Evolutionary conservation across 2,888 invertebrate species (phyloP).

Genomic region (Clivina fossor): DNA sequence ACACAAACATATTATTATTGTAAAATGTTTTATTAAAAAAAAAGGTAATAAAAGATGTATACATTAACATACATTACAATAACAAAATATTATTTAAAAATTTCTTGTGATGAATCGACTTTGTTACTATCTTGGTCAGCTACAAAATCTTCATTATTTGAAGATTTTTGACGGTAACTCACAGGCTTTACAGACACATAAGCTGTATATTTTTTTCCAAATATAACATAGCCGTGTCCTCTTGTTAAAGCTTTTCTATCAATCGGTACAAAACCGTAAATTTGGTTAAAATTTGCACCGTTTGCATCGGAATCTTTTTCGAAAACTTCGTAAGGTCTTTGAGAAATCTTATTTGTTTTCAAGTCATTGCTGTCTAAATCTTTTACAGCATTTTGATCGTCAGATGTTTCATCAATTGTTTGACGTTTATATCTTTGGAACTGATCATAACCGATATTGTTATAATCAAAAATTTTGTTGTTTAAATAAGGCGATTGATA

Average conservation of each 20-base stretch:
- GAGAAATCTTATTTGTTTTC: too few relatives aligned
- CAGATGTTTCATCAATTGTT: slow-evolving; percentile 2
- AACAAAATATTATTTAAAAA: too few relatives aligned
- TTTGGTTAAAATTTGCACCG: slow-evolving; percentile 3
- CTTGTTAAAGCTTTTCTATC: not conserved
- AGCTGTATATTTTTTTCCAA: slow-evolving; percentile 13
- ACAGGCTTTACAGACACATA: slow-evolving; percentile 3
- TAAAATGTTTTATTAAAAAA: too few relatives aligned
- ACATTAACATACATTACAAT: not conserved
- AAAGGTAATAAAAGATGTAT: too few relatives aligned
- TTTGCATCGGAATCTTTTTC: slow-evolving; percentile 7
- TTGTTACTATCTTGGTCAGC: not conserved
- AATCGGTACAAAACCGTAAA: slow-evolving; percentile 15
- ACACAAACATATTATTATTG: too few relatives aligned
- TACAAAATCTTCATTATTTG: slow-evolving; percentile 5
- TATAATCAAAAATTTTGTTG: too few relatives aligned
- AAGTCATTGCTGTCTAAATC: too few relatives aligned
- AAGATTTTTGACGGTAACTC: not conserved
- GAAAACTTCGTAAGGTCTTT: slow-evolving; percentile 18
- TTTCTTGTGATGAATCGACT: too few relatives aligned
- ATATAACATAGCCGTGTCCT: slow-evolving; percentile 13
- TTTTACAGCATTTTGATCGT: not conserved
- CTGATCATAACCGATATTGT: too few relatives aligned
- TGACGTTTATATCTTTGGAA: too few relatives aligned
- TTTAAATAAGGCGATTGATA: too few relatives aligned